These are phyloP conservation scores for Hyposoter didymator DNA, from an alignment of 2,888 invertebrate genomes.

Conservation along the genomic window DNA sequence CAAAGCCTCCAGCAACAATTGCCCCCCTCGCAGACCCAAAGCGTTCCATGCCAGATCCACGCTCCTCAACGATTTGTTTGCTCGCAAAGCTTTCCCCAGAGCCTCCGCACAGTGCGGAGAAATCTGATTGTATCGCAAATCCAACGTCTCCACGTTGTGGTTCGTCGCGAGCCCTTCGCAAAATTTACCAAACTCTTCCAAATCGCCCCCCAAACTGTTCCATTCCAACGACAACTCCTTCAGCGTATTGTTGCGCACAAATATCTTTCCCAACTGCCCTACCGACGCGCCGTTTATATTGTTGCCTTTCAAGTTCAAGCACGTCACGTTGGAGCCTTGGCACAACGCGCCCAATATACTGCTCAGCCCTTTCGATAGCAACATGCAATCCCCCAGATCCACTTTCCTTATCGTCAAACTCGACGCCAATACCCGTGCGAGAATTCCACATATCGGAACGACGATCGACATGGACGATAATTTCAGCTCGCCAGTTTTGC, in stretches of 20 bases:
- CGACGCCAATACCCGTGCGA: slow-evolving; percentile 81
- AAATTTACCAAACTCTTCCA: slow-evolving; percentile 79
- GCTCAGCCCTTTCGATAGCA: slow-evolving; percentile 80
- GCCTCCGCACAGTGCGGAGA: slow-evolving; percentile 78
- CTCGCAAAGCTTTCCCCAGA: slow-evolving; percentile 76
- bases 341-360: slow-evolving; percentile 80
- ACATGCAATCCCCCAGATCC: slow-evolving; percentile 82
- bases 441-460: slow-evolving; percentile 78
- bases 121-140: slow-evolving; percentile 83
- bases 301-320: slow-evolving; percentile 82
- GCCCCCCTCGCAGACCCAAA: slow-evolving; percentile 81
- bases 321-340: slow-evolving; percentile 79
- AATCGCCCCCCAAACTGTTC: slow-evolving; percentile 81
- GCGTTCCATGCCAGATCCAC: slow-evolving; percentile 83
- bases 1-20: slow-evolving; percentile 78
- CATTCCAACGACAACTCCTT: slow-evolving; percentile 80
- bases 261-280: slow-evolving; percentile 80
- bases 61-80: slow-evolving; percentile 78
- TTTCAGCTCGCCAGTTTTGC: slow-evolving; percentile 76
- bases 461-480: slow-evolving; percentile 78
- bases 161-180: slow-evolving; percentile 81
- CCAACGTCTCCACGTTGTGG: slow-evolving; percentile 79
- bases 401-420: slow-evolving; percentile 80
- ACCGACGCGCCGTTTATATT: slow-evolving; percentile 80
- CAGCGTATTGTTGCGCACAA: slow-evolving; percentile 79